Percentiles rank a stretch among this genome's conserved stretches.
phyloP scores from a whole-genome alignment of 2,888 invertebrate genomes.

The Dorcus hopei region DNA sequence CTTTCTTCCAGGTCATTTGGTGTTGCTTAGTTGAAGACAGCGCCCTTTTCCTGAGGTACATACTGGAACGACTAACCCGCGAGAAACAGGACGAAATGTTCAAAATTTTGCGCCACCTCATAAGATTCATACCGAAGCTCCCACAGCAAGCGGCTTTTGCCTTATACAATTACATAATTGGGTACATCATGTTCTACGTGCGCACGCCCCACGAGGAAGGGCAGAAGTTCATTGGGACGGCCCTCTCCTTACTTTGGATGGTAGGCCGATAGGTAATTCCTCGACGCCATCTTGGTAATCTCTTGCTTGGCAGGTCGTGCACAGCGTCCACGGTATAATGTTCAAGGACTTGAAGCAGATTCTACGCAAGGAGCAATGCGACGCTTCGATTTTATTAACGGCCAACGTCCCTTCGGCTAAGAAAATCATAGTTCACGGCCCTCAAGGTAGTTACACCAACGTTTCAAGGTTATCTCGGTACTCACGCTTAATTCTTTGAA shows the following conservation, averaged over 20 bases:
- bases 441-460: slow-evolving; percentile 55
- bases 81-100: slow-evolving; percentile 94
- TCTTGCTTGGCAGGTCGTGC: slow-evolving; percentile 71
- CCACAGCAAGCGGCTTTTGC: slow-evolving; percentile 98
- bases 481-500: slow-evolving; percentile 31
- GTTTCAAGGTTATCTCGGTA: neutral
- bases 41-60: slow-evolving; percentile 90
- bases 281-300: neutral
- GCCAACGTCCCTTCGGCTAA: slow-evolving; percentile 99
- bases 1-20: slow-evolving; percentile 79
- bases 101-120: slow-evolving; percentile 85
- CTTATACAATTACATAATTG: slow-evolving; percentile 97
- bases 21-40: slow-evolving; percentile 97
- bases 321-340: slow-evolving; percentile 98
- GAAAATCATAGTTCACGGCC: slow-evolving; percentile 96
- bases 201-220: slow-evolving; percentile 94
- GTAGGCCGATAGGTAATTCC: slow-evolving; percentile 49
- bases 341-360: slow-evolving; percentile 99
- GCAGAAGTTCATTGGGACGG: slow-evolving; percentile 90
- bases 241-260: slow-evolving; percentile 95
- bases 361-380: slow-evolving; percentile 96
- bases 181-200: slow-evolving; percentile 99
- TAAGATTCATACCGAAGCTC: slow-evolving; percentile 87
- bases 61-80: slow-evolving; percentile 90
- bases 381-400: slow-evolving; percentile 93